Conservation (phyloP, 2,888 invertebrate species). For the Agrochola macilenta region DNA sequence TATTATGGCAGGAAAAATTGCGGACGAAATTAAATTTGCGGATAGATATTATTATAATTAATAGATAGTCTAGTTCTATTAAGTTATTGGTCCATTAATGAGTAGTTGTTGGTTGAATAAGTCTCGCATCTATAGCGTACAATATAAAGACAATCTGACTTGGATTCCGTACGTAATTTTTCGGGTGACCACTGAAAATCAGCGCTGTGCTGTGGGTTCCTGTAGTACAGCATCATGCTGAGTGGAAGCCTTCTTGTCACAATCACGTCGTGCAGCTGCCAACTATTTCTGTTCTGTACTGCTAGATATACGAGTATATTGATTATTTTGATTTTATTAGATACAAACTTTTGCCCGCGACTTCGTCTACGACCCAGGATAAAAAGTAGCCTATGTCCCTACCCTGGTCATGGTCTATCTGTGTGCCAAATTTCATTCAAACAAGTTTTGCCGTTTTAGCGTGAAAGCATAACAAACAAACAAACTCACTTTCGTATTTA, state of each 20-base stretch:
- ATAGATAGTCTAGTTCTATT: not conserved
- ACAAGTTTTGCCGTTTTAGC: too few species aligned
- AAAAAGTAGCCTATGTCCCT: too few species aligned
- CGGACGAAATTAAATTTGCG: slow-evolving; percentile 48
- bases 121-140: not conserved
- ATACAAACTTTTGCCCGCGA: too few species aligned
- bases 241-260: not conserved
- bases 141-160: not conserved
- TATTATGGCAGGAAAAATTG: slow-evolving; percentile 61
- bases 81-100: not conserved
- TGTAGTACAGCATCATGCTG: not conserved
- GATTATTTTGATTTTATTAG: too few species aligned
- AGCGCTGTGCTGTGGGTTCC: too few species aligned
- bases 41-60: slow-evolving; percentile 27
- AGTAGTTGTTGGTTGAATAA: not conserved
- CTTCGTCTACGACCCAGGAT: too few species aligned
- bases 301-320: too few species aligned
- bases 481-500: too few species aligned
- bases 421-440: too few species aligned
- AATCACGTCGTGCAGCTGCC: not conserved
- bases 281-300: not conserved
- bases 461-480: too few species aligned
- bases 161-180: not conserved
- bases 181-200: not conserved
- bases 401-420: too few species aligned